These are phyloP conservation scores for Selenia dentaria DNA, from an alignment of 2,888 invertebrate genomes.

Conservation along the genomic window DNA sequence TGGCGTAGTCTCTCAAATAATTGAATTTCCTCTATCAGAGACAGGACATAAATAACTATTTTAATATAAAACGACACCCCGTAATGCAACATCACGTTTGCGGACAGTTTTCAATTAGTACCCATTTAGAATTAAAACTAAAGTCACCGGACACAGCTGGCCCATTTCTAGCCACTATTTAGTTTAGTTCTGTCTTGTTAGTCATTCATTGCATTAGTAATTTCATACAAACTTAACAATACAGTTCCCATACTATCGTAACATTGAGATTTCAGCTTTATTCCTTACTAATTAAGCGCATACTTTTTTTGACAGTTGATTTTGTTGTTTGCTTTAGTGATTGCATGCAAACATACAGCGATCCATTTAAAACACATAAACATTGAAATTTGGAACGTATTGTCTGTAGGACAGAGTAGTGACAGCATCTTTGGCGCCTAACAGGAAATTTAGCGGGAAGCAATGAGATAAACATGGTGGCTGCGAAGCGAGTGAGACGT, in stretches of 20 bases:
- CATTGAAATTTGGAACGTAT: constrained; percentile 39
- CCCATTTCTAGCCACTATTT: constrained; percentile 75
- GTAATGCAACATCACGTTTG: constrained; percentile 48
- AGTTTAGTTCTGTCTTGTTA: constrained; percentile 82
- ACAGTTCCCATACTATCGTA: constrained; percentile 2
- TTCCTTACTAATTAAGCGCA: background rate
- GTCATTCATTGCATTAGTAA: constrained; percentile 82
- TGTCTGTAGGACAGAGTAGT: constrained; percentile 8
- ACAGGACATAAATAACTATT: constrained; percentile 23
- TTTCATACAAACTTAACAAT: constrained; percentile 48
- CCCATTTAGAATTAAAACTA: constrained; percentile 80
- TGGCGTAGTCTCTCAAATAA: too few relatives aligned
- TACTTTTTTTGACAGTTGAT: constrained; percentile 3
- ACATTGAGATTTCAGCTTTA: constrained; percentile 37
- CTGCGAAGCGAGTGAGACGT: constrained; percentile 77
- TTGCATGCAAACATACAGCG: constrained; percentile 5
- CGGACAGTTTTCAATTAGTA: constrained; percentile 76
- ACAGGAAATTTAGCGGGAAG: constrained; percentile 42
- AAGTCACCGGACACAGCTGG: constrained; percentile 82
- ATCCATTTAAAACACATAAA: background rate
- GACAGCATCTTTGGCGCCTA: constrained; percentile 19
- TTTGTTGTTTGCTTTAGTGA: constrained; percentile 7
- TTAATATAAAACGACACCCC: constrained; percentile 49
- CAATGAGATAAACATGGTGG: constrained; percentile 79
- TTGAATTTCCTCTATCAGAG: constrained; percentile 16